A percentile compares a stretch with the other conserved stretches of the same genome.
Evolutionary conservation across 2,888 invertebrate species (phyloP).

Genomic region (Drosophila demipolita): DNA sequence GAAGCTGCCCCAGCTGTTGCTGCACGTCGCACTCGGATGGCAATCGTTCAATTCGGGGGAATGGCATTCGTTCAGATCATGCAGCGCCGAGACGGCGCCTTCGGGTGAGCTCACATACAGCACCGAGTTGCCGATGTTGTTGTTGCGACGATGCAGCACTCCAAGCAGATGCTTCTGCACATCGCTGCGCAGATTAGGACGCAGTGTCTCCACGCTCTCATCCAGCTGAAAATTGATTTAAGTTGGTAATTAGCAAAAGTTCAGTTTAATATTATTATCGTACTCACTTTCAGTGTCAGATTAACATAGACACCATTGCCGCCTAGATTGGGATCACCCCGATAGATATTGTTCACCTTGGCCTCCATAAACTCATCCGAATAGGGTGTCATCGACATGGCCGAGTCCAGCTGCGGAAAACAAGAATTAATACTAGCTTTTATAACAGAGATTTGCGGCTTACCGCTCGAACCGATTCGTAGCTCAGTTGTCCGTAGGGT

Average conservation of each 20-base stretch:
- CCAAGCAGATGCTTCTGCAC: conserved; percentile 94
- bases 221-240: conserved; percentile 86
- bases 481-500: conserved; percentile 92
- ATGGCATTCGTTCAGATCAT: conserved; percentile 95
- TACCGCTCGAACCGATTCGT: conserved; percentile 94
- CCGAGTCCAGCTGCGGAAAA: conserved; percentile 91
- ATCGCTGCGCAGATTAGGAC: conserved; percentile 89
- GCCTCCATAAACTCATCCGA: conserved; percentile 94
- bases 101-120: conserved; percentile 93
- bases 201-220: conserved; percentile 90
- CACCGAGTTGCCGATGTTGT: conserved; percentile 95
- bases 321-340: conserved; percentile 89
- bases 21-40: conserved; percentile 91
- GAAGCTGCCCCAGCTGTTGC: conserved; percentile 92
- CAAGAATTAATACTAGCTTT: too few relatives aligned
- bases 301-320: conserved; percentile 93
- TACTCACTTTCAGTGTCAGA: conserved; percentile 89
- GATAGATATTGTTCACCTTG: conserved; percentile 91
- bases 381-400: conserved; percentile 96
- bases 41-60: conserved; percentile 94
- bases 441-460: conserved; percentile 82
- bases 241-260: background rate
- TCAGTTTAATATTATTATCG: rapidly evolving
- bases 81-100: conserved; percentile 90
- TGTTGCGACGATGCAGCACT: conserved; percentile 92